Evolutionary conservation across 2,797 vertebrate genomes (phyloP), one percentile per base, ranked within the genome.

Genomic region (Acridotheres tristis): DNA sequence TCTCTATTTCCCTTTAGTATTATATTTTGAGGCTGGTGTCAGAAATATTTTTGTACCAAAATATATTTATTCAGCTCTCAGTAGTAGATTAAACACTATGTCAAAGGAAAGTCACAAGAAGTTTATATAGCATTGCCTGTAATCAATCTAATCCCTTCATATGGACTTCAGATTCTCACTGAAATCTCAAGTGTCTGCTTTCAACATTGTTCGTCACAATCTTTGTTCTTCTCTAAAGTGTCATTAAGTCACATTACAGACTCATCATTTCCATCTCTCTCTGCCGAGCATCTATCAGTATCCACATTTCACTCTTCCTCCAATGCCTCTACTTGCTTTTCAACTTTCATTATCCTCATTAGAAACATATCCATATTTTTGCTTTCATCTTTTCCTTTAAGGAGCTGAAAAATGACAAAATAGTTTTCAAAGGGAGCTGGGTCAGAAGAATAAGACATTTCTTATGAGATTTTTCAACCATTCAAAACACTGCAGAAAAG

Each of bases 341-440:
- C 96, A 97, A 69, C 91, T 97, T 97, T 96, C 73, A 96, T 98
- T 97, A 96, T 95, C 89, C 78, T 98, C 87, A 96, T 72, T 92
- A 94, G 79, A 97, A 97, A 93, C 72, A 91, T 90, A 96, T 94
- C 85, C 79, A 66, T 91, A 96, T 92, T 97, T 97, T 96, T 74
- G 38, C 97, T 97, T 97, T 97, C 90, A 96, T 97, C 94, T 96
- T 97, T 91, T 96, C 53, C 87, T 97, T 96, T 95, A 97, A 97
- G 91, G 85, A 96, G 77, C 85, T 90, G 95, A 97, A 96, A 84
- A 78, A 96, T 94, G 88, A 97, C 93, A 98, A 97, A 98, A 96
- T 38, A 95, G 85, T 96, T 97, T 98, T 98, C 96, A 97, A 96
- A 98, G 94, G 78, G 74, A 96, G 85, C 74, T 85, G 34, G 89